Evolutionary conservation across 2,888 invertebrate species (phyloP), one percentile per base, ranked within the genome.

Genomic region (Trachelus stipa): DNA sequence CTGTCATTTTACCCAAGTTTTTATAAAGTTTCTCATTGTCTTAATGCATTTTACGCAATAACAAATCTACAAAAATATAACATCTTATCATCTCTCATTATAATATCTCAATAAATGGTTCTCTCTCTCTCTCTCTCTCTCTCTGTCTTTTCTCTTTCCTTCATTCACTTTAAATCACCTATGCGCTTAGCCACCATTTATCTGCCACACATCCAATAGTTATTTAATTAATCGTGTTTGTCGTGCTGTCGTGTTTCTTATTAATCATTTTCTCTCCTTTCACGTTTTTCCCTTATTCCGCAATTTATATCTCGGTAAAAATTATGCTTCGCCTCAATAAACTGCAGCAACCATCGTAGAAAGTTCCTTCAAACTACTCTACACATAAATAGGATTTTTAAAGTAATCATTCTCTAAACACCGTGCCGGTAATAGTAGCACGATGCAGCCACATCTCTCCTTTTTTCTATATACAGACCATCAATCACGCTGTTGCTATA

Each of bases 31-130:
- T 88, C 85, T 90, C 89, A 90, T 90, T 89, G 89, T 89, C 90
- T 88, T 88, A 89, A 90, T 90, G 88, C 89, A 89, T 88, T 87
- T 86, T 87, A 90, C 87, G 90, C 91, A 87, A 90, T 91, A 91
- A 91, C 91, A 91, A 91, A 90, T 90, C 90, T 91, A 91, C 90
- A 91, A 91, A 91, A 91, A 91, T 91, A 91, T 91, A 91, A 88
- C 90, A 88, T 87, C 88, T 87, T 85, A 84, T 85, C 84, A 84
- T 86, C 83, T 87, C 84, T 88, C 85, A 83, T 88, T 86, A 89
- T 89, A 89, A 88, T 89, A 89, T 87, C 83, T 87, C 88, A 81
- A 87, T 86, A 86, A 88, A 90, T 85, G 87, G 83, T 85, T 83
- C 80, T 83, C 78, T 79, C 74, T 77, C 82, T 84, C 80, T 81